phyloP scores from a whole-genome alignment of 2,888 invertebrate species.

The Acronicta alni region DNA sequence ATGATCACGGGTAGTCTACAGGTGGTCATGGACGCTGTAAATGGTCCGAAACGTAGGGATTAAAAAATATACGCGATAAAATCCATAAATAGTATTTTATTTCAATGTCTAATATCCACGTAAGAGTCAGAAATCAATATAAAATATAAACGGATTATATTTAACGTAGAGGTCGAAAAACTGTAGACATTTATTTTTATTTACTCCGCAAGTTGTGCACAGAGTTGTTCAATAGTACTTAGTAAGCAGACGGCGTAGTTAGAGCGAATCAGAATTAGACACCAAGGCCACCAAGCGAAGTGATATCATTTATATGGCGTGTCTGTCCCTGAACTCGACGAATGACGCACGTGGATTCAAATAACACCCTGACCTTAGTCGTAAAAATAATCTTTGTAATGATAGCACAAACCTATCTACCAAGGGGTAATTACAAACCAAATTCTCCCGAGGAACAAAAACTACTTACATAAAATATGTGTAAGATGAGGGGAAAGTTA shows the following conservation, averaged over 20 bases:
- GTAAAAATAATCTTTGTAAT: constrained; percentile 79
- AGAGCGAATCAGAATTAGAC: constrained; percentile 85
- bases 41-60: too few species aligned
- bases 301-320: constrained; percentile 87
- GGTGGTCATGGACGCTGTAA: too few species aligned
- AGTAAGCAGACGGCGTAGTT: constrained; percentile 84
- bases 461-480: background rate
- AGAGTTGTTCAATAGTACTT: constrained; percentile 65
- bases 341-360: constrained; percentile 86
- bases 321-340: constrained; percentile 85
- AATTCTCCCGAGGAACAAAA: constrained; percentile 11
- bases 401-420: constrained; percentile 54
- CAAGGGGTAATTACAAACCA: constrained; percentile 45
- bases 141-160: too few species aligned
- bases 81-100: too few species aligned
- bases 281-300: constrained; percentile 80
- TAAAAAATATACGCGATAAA: too few species aligned
- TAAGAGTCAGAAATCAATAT: too few species aligned
- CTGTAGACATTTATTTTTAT: too few species aligned
- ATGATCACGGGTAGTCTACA: too few species aligned
- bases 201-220: constrained; percentile 53
- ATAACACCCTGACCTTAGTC: constrained; percentile 83
- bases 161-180: too few species aligned
- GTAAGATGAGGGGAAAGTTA: too few species aligned
- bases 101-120: too few species aligned